phyloP scores from a whole-genome alignment of 2,113 vertebrate species.

The Mastomys natalensis region DNA sequence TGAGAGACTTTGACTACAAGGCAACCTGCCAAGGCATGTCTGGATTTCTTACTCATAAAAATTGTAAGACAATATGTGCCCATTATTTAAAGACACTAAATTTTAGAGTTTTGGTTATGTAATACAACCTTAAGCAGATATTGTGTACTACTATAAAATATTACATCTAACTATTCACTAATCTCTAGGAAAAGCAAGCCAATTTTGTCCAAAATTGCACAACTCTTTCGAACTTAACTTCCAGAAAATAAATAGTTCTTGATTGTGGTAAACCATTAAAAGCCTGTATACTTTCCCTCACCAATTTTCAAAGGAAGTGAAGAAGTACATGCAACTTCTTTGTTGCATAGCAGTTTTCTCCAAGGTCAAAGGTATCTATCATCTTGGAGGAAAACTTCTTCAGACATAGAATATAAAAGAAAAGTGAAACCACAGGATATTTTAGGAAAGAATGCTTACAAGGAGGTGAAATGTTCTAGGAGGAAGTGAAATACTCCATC shows the following conservation, averaged over 20 bases:
- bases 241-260: neutral
- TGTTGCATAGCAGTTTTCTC: neutral
- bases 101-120: neutral
- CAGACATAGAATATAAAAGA: neutral
- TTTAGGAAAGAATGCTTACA: neutral
- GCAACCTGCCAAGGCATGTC: neutral
- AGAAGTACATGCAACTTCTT: neutral
- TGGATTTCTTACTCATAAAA: neutral
- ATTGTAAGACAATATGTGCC: neutral
- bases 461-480: neutral
- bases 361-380: neutral
- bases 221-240: neutral
- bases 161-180: neutral
- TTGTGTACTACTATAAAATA: neutral
- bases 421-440: neutral
- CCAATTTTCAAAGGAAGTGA: neutral
- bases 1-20: neutral
- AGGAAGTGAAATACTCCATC: neutral
- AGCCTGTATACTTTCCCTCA: neutral
- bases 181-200: neutral
- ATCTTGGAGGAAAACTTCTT: neutral
- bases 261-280: neutral
- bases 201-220: neutral
- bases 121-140: neutral
- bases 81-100: neutral